Percentiles rank a stretch among this genome's conserved stretches.
These are phyloP conservation scores for Probosciger aterrimus DNA, from an alignment of 2,113 vertebrate genomes.

Conservation along the genomic window DNA sequence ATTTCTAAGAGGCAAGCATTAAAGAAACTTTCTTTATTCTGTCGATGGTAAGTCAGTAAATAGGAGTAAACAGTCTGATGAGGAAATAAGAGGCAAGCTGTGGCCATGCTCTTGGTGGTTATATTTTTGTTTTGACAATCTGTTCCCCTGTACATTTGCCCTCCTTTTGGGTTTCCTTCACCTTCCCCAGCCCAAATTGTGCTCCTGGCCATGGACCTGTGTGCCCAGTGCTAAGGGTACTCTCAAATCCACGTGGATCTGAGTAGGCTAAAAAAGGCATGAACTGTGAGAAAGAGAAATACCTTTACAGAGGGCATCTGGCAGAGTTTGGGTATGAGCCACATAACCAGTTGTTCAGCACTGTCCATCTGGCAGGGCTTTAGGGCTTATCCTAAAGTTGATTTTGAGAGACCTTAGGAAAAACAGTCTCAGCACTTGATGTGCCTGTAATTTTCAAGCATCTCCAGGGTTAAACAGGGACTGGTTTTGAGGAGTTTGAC, in stretches of 20 bases:
- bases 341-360: not conserved
- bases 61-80: not conserved
- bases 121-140: not conserved
- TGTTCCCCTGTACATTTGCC: not conserved
- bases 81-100: not conserved
- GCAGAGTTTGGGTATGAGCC: not conserved
- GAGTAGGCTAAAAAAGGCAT: accelerated
- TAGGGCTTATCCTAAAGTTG: not conserved
- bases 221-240: not conserved
- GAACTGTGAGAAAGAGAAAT: not conserved
- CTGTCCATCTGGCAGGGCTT: not conserved
- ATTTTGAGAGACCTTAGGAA: not conserved
- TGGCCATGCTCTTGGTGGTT: not conserved
- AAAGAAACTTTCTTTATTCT: not conserved
- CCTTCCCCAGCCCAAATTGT: not conserved
- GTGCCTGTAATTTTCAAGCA: not conserved
- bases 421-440: not conserved
- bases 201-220: not conserved
- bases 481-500: not conserved
- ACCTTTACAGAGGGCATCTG: not conserved
- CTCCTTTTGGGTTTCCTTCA: not conserved
- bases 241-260: accelerated
- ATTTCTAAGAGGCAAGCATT: not conserved
- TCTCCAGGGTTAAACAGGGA: not conserved
- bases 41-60: not conserved